Conservation (phyloP, 2,797 vertebrate species). For the Anguilla obscura region DNA sequence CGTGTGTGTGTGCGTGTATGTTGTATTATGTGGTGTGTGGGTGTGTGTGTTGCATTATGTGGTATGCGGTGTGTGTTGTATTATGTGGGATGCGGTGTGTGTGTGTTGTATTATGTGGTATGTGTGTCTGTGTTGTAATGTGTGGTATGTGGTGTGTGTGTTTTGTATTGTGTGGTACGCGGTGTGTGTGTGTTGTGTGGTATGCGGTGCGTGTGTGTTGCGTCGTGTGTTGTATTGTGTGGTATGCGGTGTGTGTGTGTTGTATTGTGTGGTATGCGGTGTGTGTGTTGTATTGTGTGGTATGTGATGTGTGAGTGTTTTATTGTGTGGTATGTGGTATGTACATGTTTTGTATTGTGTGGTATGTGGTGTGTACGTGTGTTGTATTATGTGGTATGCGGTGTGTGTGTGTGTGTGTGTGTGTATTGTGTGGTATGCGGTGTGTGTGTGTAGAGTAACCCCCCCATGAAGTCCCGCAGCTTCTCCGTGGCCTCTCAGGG, state of each 20-base stretch:
- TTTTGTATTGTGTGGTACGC: not conserved
- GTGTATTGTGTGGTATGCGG: not conserved
- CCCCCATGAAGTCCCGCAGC: constrained; percentile 91
- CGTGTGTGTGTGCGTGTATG: not conserved
- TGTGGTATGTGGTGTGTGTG: not conserved
- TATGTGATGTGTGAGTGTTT: not conserved
- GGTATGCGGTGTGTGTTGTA: not conserved
- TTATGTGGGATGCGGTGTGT: not conserved
- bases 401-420: constrained; percentile 26
- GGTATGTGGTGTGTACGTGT: not conserved
- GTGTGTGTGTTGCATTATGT: not conserved
- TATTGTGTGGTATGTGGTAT: not conserved
- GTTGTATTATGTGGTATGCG: not conserved
- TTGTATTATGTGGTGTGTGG: not conserved
- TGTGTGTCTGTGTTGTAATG: not conserved
- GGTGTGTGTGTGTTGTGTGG: not conserved
- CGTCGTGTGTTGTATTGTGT: not conserved
- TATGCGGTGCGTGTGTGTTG: not conserved
- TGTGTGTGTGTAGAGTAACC: constrained; percentile 81
- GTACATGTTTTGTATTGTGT: not conserved
- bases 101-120: not conserved
- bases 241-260: not conserved
- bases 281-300: too few relatives aligned
- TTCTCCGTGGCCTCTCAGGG: constrained; percentile 93
- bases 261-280: not conserved